Conservation (phyloP, 2,888 invertebrate genomes). For the Chloroclysta siterata region DNA sequence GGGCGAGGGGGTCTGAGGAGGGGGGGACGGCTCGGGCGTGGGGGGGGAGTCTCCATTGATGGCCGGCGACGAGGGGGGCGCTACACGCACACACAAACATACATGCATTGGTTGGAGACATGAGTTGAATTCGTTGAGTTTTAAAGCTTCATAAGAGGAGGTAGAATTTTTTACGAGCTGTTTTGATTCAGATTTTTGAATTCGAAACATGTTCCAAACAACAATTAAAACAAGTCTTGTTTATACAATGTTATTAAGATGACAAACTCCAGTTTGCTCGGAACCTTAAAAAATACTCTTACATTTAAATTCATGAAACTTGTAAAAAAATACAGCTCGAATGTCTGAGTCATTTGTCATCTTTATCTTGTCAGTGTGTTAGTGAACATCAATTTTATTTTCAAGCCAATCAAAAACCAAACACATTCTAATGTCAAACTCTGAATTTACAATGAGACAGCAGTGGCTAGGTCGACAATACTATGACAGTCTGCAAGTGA, state of each 20-base stretch:
- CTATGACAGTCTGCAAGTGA: background rate
- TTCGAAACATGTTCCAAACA: slow-evolving; percentile 31
- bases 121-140: slow-evolving; percentile 20
- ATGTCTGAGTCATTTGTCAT: slow-evolving; percentile 13
- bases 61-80: slow-evolving; percentile 58
- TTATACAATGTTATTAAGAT: slow-evolving; percentile 19
- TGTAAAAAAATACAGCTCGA: background rate
- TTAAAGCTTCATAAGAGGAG: background rate
- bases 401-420: slow-evolving; percentile 33
- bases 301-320: background rate
- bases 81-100: slow-evolving; percentile 57
- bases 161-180: background rate
- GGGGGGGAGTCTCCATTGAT: slow-evolving; percentile 53
- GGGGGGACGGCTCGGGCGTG: slow-evolving; percentile 44
- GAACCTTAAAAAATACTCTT: background rate
- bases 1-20: slow-evolving; percentile 42
- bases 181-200: background rate
- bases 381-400: slow-evolving; percentile 38
- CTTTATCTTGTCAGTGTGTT: slow-evolving; percentile 30
- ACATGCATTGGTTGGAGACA: slow-evolving; percentile 49
- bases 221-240: slow-evolving; percentile 21
- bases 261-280: background rate
- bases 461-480: background rate
- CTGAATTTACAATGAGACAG: slow-evolving; percentile 1
- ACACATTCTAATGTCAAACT: slow-evolving; percentile 23